These are phyloP conservation scores for Hirudinaria manillensis DNA, from an alignment of 2,888 invertebrate species.

Conservation along the genomic window DNA sequence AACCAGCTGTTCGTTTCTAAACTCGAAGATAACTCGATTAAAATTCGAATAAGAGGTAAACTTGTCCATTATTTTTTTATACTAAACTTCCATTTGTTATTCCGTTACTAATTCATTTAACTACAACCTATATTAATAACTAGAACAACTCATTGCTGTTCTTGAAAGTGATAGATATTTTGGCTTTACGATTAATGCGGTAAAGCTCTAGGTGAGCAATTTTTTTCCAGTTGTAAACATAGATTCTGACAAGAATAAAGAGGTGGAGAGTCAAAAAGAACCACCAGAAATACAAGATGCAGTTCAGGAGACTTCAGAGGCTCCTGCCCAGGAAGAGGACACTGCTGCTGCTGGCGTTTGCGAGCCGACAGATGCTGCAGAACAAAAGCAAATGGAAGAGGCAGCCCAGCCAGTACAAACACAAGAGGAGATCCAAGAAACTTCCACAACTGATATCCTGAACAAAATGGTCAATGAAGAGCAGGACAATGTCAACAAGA, in stretches of 20 bases:
- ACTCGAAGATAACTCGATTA: slow-evolving; percentile 33
- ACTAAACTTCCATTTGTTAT: neutral
- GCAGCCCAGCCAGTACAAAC: no score
- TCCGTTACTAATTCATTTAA: neutral
- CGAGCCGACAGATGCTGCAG: neutral
- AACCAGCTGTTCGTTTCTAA: slow-evolving; percentile 32
- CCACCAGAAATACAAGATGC: neutral
- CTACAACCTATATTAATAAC: neutral
- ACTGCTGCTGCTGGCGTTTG: neutral
- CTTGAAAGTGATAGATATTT: no score
- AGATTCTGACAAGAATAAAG: neutral
- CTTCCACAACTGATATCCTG: neutral
- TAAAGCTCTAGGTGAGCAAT: neutral
- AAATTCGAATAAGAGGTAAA: slow-evolving; percentile 30
- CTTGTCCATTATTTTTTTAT: neutral
- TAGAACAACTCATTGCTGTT: neutral
- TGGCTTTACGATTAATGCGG: no score
- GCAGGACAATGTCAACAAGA: neutral
- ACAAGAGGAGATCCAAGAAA: neutral
- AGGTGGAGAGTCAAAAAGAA: neutral
- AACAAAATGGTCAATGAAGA: neutral
- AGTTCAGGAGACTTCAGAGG: neutral
- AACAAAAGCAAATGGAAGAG: no score
- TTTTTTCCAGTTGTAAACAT: slow-evolving; percentile 8
- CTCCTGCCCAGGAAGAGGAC: neutral